phyloP scores from a whole-genome alignment of 2,797 vertebrate species.

The Setipinna tenuifilis region DNA sequence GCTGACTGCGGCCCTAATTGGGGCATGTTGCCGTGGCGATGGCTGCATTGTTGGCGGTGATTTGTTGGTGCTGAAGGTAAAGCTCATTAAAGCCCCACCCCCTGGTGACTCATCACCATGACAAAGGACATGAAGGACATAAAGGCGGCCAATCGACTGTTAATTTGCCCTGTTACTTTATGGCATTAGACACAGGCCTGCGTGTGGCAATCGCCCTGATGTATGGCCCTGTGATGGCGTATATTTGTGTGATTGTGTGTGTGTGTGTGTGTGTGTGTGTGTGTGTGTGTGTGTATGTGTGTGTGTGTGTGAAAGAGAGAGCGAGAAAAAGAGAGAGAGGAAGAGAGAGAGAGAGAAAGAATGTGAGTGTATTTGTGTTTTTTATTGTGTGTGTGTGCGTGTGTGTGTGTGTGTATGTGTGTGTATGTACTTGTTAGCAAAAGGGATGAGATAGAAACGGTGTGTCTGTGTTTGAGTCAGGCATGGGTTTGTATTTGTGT shows the following conservation, averaged over 20 bases:
- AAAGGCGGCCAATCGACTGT: constrained; percentile 41
- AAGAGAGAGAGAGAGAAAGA: too few species aligned
- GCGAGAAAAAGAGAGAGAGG: too few species aligned
- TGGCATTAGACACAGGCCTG: constrained; percentile 28
- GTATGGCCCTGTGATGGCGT: constrained; percentile 32
- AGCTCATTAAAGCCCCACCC: constrained; percentile 42
- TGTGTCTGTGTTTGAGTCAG: too few species aligned
- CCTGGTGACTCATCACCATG: constrained; percentile 36
- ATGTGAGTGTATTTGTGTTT: too few species aligned
- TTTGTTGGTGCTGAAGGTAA: constrained; percentile 50
- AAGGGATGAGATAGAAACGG: too few species aligned
- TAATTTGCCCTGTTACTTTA: constrained; percentile 48
- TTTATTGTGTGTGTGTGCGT: too few species aligned
- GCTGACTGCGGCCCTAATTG: constrained; percentile 50
- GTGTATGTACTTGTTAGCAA: too few species aligned
- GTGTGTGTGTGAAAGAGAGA: not conserved
- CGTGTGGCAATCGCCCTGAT: constrained; percentile 37
- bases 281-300: not conserved
- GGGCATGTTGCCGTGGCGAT: constrained; percentile 30
- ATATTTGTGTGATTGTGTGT: constrained; percentile 23
- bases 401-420: too few species aligned
- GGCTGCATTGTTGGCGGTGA: constrained; percentile 52
- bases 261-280: constrained; percentile 13
- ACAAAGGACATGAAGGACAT: constrained; percentile 44
- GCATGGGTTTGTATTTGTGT: not conserved